A percentile compares a stretch with the other conserved stretches of the same genome.
Conservation (phyloP, 2,797 vertebrate genomes). For the Hylomyscus alleni region DNA sequence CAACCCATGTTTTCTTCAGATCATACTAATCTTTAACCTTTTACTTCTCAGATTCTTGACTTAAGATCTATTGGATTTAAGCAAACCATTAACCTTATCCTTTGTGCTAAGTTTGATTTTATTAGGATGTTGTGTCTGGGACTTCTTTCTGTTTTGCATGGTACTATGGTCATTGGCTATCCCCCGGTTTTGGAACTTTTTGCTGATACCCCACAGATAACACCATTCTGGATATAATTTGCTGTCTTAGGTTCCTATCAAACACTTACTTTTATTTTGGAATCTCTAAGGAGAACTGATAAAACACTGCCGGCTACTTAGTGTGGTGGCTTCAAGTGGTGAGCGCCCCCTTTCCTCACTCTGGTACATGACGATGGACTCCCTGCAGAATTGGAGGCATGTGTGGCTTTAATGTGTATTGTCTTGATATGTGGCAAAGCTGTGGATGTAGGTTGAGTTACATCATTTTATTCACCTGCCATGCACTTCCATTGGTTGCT, state of each 20-base stretch:
- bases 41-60: neutral
- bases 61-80: constrained; percentile 10
- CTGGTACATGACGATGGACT: neutral
- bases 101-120: constrained; percentile 29
- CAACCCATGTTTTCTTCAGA: too few species aligned
- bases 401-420: neutral
- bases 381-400: neutral
- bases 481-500: neutral
- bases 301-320: neutral
- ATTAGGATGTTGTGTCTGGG: neutral
- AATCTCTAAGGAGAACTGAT: neutral
- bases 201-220: neutral
- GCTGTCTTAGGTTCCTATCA: neutral
- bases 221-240: neutral
- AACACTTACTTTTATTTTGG: constrained; percentile 16
- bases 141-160: neutral
- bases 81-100: neutral
- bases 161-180: constrained; percentile 1
- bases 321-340: neutral
- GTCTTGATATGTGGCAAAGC: neutral
- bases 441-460: neutral
- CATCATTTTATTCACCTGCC: neutral
- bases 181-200: neutral
- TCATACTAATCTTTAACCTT: neutral
- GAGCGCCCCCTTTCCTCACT: neutral